Evolutionary conservation across 1,140 invertebrate species (phyloP), one percentile per base, ranked within the genome.

Genomic region (Holcopasites calliopsidis): DNA sequence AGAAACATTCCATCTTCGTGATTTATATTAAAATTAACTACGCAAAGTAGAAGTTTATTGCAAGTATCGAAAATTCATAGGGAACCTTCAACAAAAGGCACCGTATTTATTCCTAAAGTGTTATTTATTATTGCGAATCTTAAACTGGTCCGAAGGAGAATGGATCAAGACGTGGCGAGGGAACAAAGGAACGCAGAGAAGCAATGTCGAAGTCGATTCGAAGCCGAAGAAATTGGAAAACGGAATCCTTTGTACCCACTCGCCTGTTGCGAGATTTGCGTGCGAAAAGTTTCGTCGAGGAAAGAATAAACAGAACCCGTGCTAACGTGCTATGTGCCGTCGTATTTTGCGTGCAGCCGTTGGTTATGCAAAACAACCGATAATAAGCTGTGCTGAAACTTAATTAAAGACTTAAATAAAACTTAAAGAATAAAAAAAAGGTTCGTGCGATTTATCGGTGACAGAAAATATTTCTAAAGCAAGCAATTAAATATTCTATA

Each of bases 171-270:
- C 28, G 26, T 5, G 23, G 16, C 7, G 35, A 44, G 7, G 8
- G 13, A 1, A 11, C 13, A 28, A 16, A 44, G 7, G 60, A n/a
- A 28, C 16, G 18, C 13, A 33, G 13, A 10, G 47, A 70, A 49
- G 68, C 68, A 71, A 60, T 71, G 47, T 71, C 6, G 35, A 71
- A 71, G 42, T 71, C 52, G 35, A 69, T 57, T 69, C 52, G 3
- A 35, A 60, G 54, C 21, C 42, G 58, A 64, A 62, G 57, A 38
- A 62, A 72, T 72, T 64, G 69, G 64, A 64, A 40, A 72, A 64
- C 62, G 31, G 52, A 44, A 61, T 52, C 44, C 58, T 72, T 72
- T 72, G 69, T 52, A 11, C 47, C n/a, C n/a, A 23, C 42, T 21
- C 16, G 21, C 13, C 40, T n/a, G 49, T 58, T 35, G 28, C 33